phyloP scores from a whole-genome alignment of 2,888 invertebrate genomes.

The Cyclophora punctaria region DNA sequence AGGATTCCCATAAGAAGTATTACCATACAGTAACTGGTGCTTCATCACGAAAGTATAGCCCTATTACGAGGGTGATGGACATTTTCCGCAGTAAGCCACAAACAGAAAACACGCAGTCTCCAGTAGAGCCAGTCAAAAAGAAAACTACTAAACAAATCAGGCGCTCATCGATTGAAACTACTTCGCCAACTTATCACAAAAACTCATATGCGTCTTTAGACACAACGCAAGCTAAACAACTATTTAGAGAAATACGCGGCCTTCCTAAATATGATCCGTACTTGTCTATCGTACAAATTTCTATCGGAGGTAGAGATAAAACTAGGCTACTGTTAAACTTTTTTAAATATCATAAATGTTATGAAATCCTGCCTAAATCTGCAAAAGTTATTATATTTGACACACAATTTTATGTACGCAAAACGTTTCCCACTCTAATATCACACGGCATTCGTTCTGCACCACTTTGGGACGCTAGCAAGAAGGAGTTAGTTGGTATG shows the following conservation, averaged over 20 bases:
- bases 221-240: slow-evolving; percentile 62
- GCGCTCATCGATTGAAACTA: slow-evolving; percentile 65
- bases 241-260: slow-evolving; percentile 66
- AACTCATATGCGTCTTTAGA: slow-evolving; percentile 67
- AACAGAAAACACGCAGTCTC: slow-evolving; percentile 39
- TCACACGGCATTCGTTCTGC: slow-evolving; percentile 68
- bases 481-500: slow-evolving; percentile 65
- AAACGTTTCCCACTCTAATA: slow-evolving; percentile 67
- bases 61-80: slow-evolving; percentile 70
- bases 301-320: slow-evolving; percentile 66
- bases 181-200: slow-evolving; percentile 68
- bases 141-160: slow-evolving; percentile 52
- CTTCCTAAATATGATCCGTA: slow-evolving; percentile 68
- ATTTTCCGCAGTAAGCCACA: slow-evolving; percentile 64
- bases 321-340: slow-evolving; percentile 64
- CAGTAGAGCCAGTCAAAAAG: slow-evolving; percentile 52
- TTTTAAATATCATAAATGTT: slow-evolving; percentile 69
- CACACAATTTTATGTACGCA: slow-evolving; percentile 63
- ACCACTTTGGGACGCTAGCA: slow-evolving; percentile 64
- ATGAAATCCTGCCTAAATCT: slow-evolving; percentile 68
- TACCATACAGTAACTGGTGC: slow-evolving; percentile 71
- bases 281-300: slow-evolving; percentile 69
- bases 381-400: slow-evolving; percentile 71
- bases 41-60: slow-evolving; percentile 64
- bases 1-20: slow-evolving; percentile 67